These are phyloP conservation scores for Eriocheir sinensis DNA, from an alignment of 1,140 invertebrate species.

Conservation along the genomic window DNA sequence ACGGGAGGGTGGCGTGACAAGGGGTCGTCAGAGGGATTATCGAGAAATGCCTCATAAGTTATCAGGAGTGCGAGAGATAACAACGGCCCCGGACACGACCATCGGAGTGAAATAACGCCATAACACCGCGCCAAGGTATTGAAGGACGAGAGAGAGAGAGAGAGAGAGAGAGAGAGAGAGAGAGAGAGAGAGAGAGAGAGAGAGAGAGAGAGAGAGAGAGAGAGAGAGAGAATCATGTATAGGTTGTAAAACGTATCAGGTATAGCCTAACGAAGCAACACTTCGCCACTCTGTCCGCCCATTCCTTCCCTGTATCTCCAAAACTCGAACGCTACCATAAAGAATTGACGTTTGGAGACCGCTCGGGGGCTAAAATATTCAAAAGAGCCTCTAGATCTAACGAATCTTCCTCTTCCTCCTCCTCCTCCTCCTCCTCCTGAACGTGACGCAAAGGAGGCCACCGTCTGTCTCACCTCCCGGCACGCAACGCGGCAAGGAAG, in stretches of 20 bases:
- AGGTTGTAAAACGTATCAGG: too few relatives aligned
- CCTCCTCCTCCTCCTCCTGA: neutral
- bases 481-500: neutral
- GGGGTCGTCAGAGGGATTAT: neutral
- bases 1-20: neutral
- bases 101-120: neutral
- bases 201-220: conserved; percentile 14
- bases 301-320: too few relatives aligned
- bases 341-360: neutral
- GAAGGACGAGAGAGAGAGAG: conserved; percentile 10
- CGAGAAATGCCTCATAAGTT: neutral
- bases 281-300: too few relatives aligned
- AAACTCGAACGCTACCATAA: neutral
- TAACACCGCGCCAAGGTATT: neutral
- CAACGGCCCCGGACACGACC: neutral
- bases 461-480: neutral
- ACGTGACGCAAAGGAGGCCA: neutral
- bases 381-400: neutral
- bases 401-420: neutral
- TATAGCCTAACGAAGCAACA: too few relatives aligned
- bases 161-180: conserved; percentile 38
- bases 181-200: neutral
- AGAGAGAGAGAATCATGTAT: too few relatives aligned
- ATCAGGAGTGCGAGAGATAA: neutral
- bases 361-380: neutral